These are phyloP conservation scores for Drosophila fungiperda DNA, from an alignment of 2,888 invertebrate species.

Conservation along the genomic window DNA sequence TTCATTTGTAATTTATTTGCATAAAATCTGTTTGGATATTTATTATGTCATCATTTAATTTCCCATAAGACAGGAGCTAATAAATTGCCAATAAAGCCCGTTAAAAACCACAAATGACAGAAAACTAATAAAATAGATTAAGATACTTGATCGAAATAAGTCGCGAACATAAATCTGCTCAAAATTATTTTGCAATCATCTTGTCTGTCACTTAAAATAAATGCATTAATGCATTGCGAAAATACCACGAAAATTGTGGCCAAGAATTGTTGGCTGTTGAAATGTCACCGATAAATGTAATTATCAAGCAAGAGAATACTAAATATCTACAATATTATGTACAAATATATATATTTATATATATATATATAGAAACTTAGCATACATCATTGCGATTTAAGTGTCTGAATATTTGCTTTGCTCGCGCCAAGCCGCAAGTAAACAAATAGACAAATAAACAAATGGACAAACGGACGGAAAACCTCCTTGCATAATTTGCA, in stretches of 20 bases:
- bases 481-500: conserved; percentile 53
- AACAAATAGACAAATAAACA: conserved; percentile 66
- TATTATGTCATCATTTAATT: not conserved
- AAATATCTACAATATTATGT: conserved; percentile 5
- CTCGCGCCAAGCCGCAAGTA: conserved; percentile 43
- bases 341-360: conserved; percentile 4
- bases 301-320: conserved; percentile 17
- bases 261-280: conserved; percentile 32
- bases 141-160: conserved; percentile 43
- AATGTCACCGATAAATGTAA: conserved; percentile 47
- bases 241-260: conserved; percentile 26
- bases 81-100: conserved; percentile 15
- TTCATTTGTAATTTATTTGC: not conserved
- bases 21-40: not conserved
- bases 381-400: conserved; percentile 64
- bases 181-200: conserved; percentile 49
- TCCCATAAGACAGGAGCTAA: not conserved
- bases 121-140: conserved; percentile 19
- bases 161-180: conserved; percentile 41
- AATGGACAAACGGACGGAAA: conserved; percentile 19
- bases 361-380: conserved; percentile 27
- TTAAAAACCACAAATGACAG: conserved; percentile 8
- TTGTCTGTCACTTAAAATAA: conserved; percentile 61
- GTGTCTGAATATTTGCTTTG: conserved; percentile 62
- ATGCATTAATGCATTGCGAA: conserved; percentile 53